Evolutionary conservation across 2,888 invertebrate species (phyloP), one percentile per base, ranked within the genome.

Genomic region (Orchesella flavescens): DNA sequence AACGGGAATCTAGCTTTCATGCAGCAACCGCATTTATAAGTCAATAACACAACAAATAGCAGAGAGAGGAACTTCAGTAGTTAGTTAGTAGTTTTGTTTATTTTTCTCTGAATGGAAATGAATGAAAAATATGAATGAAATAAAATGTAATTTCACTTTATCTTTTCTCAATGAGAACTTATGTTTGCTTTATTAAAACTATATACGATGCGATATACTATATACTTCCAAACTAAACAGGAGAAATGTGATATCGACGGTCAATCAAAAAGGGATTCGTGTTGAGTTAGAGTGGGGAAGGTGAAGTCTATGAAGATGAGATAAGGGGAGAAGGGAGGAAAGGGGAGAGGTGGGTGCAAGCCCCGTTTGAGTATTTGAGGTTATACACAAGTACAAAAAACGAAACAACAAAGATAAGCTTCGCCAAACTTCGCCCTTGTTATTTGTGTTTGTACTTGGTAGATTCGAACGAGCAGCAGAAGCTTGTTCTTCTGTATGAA

Each of bases 81-180:
- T 34, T 34, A 34, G 34, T 34, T 34, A 34, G 34, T 34, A 34
- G 7, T 4, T 34, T 4, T 34, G 7, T 34, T 34, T 17, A 68
- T 49, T 49, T 43, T 49, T 23, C 49, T 23, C 13, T 69, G 49
- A 49, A 53, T 63, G 65, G 63, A 63, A 74, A 19, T 9, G 12
- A 49, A 63, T 63, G 34, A 74, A 74, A 44, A 63, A 74, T 49
- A 74, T 74, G 74, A 74, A 74, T 74, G 74, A 63, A 65, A 63
- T 63, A 61, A 63, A 74, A 61, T 34, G 17, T 34, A 24, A 44
- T n/a, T 63, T 17, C 12, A 7, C 23, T 46, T 12, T 34, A 23
- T 34, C 46, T 68, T 24, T 73, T 9, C 61, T 74, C 44, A 63
- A 74, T 63, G 74, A 74, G 7, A 34, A 34, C 49, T 74, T 74